Percentiles rank a stretch among this genome's conserved stretches.
These are phyloP conservation scores for Furcifer pardalis DNA, from an alignment of 2,797 vertebrate species.

Conservation along the genomic window DNA sequence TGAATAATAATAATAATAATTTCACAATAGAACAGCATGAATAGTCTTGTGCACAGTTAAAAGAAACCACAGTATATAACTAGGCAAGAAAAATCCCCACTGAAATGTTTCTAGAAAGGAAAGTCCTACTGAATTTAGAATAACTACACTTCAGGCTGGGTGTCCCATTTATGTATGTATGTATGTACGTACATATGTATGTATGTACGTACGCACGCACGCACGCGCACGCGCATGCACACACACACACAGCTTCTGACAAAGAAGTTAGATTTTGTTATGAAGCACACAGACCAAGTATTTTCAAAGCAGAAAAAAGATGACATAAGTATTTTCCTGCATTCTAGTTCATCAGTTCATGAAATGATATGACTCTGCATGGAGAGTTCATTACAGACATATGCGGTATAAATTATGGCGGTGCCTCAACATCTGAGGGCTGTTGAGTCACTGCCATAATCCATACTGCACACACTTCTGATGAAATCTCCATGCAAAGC, in stretches of 20 bases:
- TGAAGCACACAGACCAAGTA: background rate
- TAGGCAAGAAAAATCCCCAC: too few relatives aligned
- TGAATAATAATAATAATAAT: too few relatives aligned
- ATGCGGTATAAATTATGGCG: slow-evolving; percentile 24
- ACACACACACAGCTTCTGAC: too few relatives aligned
- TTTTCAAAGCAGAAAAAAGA: background rate
- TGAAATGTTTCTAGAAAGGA: too few relatives aligned
- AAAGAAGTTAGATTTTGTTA: background rate
- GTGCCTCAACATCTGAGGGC: slow-evolving; percentile 9
- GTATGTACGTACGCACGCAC: too few relatives aligned
- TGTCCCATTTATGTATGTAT: too few relatives aligned
- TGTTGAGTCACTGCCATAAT: slow-evolving; percentile 8
- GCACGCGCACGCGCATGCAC: too few relatives aligned
- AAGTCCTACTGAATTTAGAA: too few relatives aligned
- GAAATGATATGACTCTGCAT: slow-evolving; percentile 33
- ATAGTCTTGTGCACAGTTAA: too few relatives aligned
- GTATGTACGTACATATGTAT: too few relatives aligned
- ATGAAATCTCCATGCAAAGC: slow-evolving; percentile 23
- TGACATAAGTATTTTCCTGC: slow-evolving; percentile 17
- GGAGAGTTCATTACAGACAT: slow-evolving; percentile 26
- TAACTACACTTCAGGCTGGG: too few relatives aligned
- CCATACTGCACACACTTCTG: background rate
- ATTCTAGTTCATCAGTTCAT: slow-evolving; percentile 38
- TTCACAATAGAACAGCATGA: background rate
- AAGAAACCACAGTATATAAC: too few relatives aligned